These are phyloP conservation scores for Strix uralensis DNA, from an alignment of 2,113 vertebrate genomes.

Conservation along the genomic window DNA sequence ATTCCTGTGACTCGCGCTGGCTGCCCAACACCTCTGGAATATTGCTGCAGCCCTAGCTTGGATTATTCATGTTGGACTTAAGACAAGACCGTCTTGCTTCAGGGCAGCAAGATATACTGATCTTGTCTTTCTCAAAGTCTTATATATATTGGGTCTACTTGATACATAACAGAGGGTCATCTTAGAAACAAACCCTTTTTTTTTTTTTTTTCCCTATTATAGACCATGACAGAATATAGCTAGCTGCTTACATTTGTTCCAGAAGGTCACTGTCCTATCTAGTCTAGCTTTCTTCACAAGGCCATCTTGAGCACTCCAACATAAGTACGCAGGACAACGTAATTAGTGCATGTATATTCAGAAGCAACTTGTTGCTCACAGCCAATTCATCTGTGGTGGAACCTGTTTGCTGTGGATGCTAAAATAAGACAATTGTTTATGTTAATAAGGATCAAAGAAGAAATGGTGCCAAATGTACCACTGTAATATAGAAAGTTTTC, in stretches of 20 bases:
- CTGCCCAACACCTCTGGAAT: background rate
- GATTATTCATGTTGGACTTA: background rate
- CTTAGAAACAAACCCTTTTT: background rate
- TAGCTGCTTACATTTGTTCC: background rate
- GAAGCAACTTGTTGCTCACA: background rate
- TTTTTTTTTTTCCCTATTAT: rapidly evolving
- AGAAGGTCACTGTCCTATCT: background rate
- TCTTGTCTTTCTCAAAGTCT: background rate
- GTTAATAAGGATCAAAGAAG: background rate
- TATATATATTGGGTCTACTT: background rate
- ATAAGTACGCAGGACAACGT: rapidly evolving
- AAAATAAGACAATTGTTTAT: background rate
- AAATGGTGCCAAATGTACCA: background rate
- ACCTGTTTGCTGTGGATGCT: background rate
- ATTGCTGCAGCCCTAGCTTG: background rate
- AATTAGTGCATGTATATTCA: background rate
- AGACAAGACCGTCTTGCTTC: background rate
- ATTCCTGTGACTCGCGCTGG: background rate
- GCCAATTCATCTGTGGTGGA: background rate
- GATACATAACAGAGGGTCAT: background rate
- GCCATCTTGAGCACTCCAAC: background rate
- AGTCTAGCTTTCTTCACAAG: background rate
- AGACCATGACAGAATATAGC: background rate
- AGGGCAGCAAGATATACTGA: background rate
- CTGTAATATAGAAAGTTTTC: background rate